Conservation (phyloP, 2,797 vertebrate species). For the Scolopax rusticola region DNA sequence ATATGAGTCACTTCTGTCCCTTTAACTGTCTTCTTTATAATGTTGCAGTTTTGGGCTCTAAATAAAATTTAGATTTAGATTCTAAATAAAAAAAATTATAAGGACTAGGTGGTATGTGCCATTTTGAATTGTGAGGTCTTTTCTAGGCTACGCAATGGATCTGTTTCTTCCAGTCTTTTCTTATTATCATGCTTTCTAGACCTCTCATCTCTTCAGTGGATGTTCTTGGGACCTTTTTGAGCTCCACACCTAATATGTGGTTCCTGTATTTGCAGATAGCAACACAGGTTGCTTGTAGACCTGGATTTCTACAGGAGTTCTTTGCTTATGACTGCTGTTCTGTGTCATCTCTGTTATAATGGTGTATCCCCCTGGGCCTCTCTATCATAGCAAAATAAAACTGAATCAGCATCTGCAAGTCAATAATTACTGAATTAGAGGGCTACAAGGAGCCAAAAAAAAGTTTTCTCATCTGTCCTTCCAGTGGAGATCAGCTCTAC, state of each 20-base stretch:
- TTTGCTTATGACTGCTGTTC: background rate
- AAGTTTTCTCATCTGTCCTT: background rate
- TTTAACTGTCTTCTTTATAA: background rate
- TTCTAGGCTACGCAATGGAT: background rate
- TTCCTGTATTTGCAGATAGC: background rate
- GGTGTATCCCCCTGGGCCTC: background rate
- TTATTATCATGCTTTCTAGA: background rate
- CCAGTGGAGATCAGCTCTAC: background rate
- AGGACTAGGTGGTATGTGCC: background rate
- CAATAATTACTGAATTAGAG: slow-evolving; percentile 12
- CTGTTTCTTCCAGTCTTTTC: background rate
- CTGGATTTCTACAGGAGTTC: background rate
- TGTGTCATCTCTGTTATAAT: background rate
- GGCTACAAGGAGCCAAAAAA: background rate
- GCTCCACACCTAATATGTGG: background rate
- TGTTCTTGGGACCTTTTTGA: background rate
- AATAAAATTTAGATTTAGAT: background rate
- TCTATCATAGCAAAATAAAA: background rate
- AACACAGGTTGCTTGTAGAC: background rate
- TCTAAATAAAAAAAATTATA: background rate
- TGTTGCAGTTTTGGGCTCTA: background rate
- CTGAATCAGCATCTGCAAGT: background rate
- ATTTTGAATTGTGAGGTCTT: background rate
- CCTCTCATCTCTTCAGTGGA: background rate
- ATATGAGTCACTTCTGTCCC: background rate